phyloP scores from a whole-genome alignment of 2,797 vertebrate species.

The Acanthurus leucopareius region DNA sequence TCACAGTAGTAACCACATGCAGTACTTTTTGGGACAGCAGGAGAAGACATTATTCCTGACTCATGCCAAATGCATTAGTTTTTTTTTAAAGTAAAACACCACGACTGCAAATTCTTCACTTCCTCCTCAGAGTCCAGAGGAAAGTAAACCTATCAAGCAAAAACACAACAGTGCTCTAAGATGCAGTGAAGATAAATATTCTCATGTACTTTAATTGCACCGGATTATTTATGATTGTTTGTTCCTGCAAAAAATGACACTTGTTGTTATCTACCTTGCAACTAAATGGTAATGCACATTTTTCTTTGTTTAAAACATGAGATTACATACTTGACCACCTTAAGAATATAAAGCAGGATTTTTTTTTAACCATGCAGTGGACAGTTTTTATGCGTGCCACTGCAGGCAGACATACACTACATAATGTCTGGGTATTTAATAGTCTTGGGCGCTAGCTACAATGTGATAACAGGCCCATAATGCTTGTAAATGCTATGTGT shows the following conservation, averaged over 20 bases:
- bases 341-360: background rate
- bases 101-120: background rate
- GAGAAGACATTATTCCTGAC: slow-evolving; percentile 2
- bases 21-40: background rate
- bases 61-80: background rate
- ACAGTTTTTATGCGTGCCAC: slow-evolving; percentile 30
- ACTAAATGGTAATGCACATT: background rate
- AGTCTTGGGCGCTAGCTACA: slow-evolving; percentile 55
- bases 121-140: background rate
- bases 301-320: background rate
- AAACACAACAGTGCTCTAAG: background rate
- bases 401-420: slow-evolving; percentile 37
- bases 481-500: slow-evolving; percentile 59
- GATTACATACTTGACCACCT: background rate
- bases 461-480: slow-evolving; percentile 64
- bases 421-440: slow-evolving; percentile 62
- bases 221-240: background rate
- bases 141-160: background rate
- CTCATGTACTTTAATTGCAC: background rate
- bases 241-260: background rate
- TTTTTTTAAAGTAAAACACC: slow-evolving; percentile 5
- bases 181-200: background rate
- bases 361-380: slow-evolving; percentile 26
- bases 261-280: background rate
- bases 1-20: background rate